Conservation (phyloP, 2,113 vertebrate species). For the Halichoeres trimaculatus region DNA sequence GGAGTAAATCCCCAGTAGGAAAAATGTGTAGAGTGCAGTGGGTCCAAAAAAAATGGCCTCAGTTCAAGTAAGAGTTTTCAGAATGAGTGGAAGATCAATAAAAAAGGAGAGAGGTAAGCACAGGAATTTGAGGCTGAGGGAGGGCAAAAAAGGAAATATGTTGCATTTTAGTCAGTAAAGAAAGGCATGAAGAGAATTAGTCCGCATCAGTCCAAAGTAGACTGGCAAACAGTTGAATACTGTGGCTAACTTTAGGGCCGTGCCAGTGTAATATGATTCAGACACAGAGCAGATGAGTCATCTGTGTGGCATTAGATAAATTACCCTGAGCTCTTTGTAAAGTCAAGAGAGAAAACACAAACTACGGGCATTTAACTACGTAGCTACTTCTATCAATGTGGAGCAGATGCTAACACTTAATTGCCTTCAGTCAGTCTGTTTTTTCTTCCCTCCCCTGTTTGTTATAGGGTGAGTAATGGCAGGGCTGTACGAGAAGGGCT, state of each 20-base stretch:
- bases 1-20: neutral
- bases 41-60: neutral
- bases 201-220: slow-evolving; percentile 20
- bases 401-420: slow-evolving; percentile 28
- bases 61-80: neutral
- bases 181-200: slow-evolving; percentile 39
- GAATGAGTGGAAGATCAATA: slow-evolving; percentile 9
- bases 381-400: slow-evolving; percentile 29
- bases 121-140: neutral
- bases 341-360: neutral
- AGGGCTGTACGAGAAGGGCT: neutral
- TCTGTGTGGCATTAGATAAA: slow-evolving; percentile 20
- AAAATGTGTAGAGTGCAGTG: neutral
- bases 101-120: neutral
- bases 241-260: slow-evolving; percentile 44
- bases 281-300: slow-evolving; percentile 56
- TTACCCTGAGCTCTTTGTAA: slow-evolving; percentile 9
- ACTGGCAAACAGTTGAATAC: slow-evolving; percentile 8
- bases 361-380: slow-evolving; percentile 3
- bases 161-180: slow-evolving; percentile 5
- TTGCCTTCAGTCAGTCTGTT: neutral
- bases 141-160: neutral
- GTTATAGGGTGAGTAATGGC: too few relatives aligned
- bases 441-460: neutral
- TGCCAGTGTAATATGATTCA: slow-evolving; percentile 61